phyloP scores from a whole-genome alignment of 1,140 invertebrate species.

The Steinernema feltiae region DNA sequence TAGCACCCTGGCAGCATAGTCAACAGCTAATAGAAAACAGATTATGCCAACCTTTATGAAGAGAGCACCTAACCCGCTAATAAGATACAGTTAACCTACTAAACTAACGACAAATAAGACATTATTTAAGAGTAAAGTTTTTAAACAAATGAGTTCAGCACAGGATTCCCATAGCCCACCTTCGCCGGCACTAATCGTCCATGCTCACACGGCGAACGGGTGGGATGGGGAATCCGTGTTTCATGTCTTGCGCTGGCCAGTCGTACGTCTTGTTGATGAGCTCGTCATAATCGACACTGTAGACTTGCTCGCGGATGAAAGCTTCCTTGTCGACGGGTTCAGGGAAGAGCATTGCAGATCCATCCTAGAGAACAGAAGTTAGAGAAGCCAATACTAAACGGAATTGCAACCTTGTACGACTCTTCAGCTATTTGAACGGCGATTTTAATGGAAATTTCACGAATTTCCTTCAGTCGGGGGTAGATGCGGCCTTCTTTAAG shows the following conservation, averaged over 20 bases:
- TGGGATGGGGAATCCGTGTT: conserved; percentile 47
- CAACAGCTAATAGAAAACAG: too few species aligned
- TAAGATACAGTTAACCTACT: not conserved
- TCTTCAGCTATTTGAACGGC: conserved; percentile 76
- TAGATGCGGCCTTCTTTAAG: conserved; percentile 80
- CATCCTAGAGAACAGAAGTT: conserved; percentile 56
- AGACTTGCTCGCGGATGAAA: conserved; percentile 61
- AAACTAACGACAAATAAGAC: not conserved
- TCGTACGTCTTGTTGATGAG: conserved; percentile 60
- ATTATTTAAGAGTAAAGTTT: too few species aligned
- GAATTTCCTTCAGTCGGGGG: conserved; percentile 78
- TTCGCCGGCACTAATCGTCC: conserved; percentile 22
- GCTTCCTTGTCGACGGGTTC: conserved; percentile 62
- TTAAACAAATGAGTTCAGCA: not conserved
- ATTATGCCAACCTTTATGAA: too few species aligned
- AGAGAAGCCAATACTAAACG: not conserved
- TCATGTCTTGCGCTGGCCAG: conserved; percentile 60
- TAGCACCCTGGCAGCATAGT: too few species aligned
- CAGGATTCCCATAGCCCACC: not conserved
- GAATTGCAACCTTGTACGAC: conserved; percentile 70
- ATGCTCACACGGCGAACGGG: conserved; percentile 30
- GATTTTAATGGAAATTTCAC: conserved; percentile 78
- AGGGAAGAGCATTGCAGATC: conserved; percentile 61
- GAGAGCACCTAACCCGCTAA: too few species aligned
- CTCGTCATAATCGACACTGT: conserved; percentile 62